Evolutionary conservation across 2,888 invertebrate genomes (phyloP).

Genomic region (Subacronicta megacephala): DNA sequence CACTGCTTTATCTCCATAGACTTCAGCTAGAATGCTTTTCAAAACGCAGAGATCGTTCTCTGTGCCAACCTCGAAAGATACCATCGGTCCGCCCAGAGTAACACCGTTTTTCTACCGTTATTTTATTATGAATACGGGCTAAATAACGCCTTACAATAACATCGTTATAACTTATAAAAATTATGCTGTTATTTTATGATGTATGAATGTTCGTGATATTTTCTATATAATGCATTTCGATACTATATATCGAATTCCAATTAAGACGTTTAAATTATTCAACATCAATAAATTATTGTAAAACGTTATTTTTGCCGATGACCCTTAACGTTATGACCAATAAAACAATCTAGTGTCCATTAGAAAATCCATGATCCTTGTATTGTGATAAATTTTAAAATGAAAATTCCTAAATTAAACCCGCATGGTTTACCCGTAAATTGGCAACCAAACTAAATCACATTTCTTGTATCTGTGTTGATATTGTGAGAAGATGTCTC

Average conservation of each 20-base stretch:
- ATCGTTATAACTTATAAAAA: too few species aligned
- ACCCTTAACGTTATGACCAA: constrained; percentile 3
- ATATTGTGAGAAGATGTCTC: constrained; percentile 20
- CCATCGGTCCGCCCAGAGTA: constrained; percentile 87
- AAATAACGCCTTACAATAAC: constrained; percentile 25
- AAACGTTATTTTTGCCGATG: constrained; percentile 5
- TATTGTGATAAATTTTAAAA: constrained; percentile 18
- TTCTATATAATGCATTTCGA: too few species aligned
- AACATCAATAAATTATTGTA: constrained; percentile 10
- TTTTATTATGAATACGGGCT: constrained; percentile 8
- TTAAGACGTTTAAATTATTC: too few species aligned
- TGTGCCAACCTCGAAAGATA: constrained; percentile 96
- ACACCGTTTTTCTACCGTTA: constrained; percentile 33
- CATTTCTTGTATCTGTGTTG: background rate
- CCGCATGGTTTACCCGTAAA: constrained; percentile 49
- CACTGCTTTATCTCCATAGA: constrained; percentile 74
- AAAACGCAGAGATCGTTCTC: constrained; percentile 98
- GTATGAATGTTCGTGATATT: too few species aligned
- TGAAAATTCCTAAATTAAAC: constrained; percentile 16
- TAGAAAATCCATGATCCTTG: constrained; percentile 23
- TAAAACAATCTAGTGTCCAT: constrained; percentile 30
- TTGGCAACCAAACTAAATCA: constrained; percentile 27
- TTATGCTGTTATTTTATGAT: background rate
- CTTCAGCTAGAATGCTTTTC: constrained; percentile 93
- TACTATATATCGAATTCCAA: too few species aligned